A percentile compares a stretch with the other conserved stretches of the same genome.
Evolutionary conservation across 2,888 invertebrate genomes (phyloP).

Genomic region (Scaeva pyrastri): DNA sequence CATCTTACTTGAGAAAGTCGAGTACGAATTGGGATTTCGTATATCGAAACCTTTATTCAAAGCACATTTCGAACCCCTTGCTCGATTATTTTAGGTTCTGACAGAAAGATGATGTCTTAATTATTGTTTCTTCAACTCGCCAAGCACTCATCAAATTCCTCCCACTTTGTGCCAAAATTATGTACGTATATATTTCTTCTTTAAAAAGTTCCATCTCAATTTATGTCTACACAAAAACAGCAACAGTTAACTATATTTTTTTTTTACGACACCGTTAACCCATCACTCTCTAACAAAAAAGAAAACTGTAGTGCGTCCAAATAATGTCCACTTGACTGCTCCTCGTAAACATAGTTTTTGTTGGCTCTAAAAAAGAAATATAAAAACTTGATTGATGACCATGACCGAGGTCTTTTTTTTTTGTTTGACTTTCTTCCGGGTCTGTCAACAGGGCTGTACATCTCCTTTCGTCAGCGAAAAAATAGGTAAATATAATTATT

Average conservation of each 20-base stretch:
- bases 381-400: conserved; percentile 67
- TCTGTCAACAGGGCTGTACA: conserved; percentile 2
- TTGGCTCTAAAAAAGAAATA: conserved; percentile 23
- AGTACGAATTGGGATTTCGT: too few species aligned
- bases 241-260: conserved; percentile 7
- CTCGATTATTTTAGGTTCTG: too few species aligned
- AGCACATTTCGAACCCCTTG: too few species aligned
- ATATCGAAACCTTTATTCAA: too few species aligned
- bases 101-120: neutral
- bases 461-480: conserved; percentile 19
- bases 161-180: neutral
- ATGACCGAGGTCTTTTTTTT: conserved; percentile 21
- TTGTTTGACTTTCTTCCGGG: conserved; percentile 35
- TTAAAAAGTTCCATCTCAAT: neutral
- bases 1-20: too few species aligned
- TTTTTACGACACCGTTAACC: conserved; percentile 23
- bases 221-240: neutral
- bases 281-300: conserved; percentile 3
- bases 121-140: neutral
- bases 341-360: conserved; percentile 56
- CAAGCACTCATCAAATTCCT: neutral
- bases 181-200: neutral
- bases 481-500: conserved; percentile 50
- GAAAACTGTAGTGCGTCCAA: conserved; percentile 47
- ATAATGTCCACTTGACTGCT: conserved; percentile 68